Evolutionary conservation across 2,797 vertebrate species (phyloP), one percentile per base, ranked within the genome.

Genomic region (Erpetoichthys calabaricus): DNA sequence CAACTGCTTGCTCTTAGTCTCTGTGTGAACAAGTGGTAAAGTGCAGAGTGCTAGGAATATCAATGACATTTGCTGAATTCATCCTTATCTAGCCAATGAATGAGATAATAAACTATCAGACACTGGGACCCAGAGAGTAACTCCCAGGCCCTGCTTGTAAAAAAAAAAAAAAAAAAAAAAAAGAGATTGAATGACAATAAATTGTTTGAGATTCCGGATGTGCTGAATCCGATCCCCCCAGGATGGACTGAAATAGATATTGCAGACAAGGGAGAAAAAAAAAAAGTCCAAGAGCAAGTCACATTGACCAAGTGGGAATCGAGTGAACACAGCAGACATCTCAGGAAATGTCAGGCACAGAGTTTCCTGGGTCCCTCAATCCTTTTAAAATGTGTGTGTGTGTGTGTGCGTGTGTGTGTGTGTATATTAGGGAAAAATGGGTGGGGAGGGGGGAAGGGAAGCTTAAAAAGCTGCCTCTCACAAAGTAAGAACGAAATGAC

Each of bases 231-330:
- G 73, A 88, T 66, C 76, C 80, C 83, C 75, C 61, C 78, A 82
- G 79, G 76, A 87, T 83, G 78, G 85, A 86, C 79, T 84, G 81
- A 89, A 90, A 88, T 83, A 88, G 82, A 88, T 78, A 83, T 73
- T 82, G 74, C 75, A 80, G 70, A 71, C 74, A 69, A 80, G 81
- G 73, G 67, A 71, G 80, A 61, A 45, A 41, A 9, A 45, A 4
- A 51, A 53, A 49, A 42, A 53, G 47, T 55, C 60, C 45, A 51
- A 57, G 65, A 68, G 50, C 5, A 47, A 69, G 65, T 46, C 74
- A 70, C 59, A 51, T 60, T 53, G 62, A 65, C 65, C 63, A 58
- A 9, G 57, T 63, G 66, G 65, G 45, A 51, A 53, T 53, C 46
- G 58, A 54, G 7, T 10, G 3, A 47, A 64, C 60, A 63, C 57